Conservation (phyloP, 1,140 invertebrate genomes). For the Propsilocerus akamusi region DNA sequence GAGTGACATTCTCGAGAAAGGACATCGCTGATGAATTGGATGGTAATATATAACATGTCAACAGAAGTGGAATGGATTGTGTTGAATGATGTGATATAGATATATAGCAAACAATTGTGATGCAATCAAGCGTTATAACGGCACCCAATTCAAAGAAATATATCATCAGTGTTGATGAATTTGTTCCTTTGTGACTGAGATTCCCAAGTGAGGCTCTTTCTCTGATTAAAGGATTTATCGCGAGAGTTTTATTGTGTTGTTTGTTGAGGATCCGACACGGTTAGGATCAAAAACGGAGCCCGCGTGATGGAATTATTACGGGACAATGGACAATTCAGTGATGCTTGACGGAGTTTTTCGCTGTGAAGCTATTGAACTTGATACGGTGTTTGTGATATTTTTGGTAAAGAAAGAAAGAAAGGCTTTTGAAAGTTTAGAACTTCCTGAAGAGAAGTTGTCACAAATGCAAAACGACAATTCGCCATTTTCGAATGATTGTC, state of each 20-base stretch:
- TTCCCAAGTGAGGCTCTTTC: no score
- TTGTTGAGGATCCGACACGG: no score
- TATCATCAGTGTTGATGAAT: no score
- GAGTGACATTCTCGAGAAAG: background rate
- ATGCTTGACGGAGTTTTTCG: background rate
- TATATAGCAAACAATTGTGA: background rate
- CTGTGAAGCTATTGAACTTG: background rate
- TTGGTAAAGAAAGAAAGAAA: background rate
- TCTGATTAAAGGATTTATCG: background rate
- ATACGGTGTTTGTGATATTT: background rate
- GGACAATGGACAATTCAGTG: conserved; percentile 1
- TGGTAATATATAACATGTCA: no score
- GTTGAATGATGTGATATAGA: background rate
- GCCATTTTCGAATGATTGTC: background rate
- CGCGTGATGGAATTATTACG: conserved; percentile 2
- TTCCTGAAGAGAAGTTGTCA: background rate
- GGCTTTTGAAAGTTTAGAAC: background rate
- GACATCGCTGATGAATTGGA: no score
- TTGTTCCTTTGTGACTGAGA: no score
- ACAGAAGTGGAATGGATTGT: background rate
- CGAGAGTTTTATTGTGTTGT: background rate
- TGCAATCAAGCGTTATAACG: background rate
- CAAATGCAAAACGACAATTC: background rate
- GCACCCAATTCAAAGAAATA: no score
- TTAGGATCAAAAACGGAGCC: no score